Percentiles rank a stretch among this genome's conserved stretches.
phyloP scores from a whole-genome alignment of 2,797 vertebrate genomes.

The Iguana delicatissima region DNA sequence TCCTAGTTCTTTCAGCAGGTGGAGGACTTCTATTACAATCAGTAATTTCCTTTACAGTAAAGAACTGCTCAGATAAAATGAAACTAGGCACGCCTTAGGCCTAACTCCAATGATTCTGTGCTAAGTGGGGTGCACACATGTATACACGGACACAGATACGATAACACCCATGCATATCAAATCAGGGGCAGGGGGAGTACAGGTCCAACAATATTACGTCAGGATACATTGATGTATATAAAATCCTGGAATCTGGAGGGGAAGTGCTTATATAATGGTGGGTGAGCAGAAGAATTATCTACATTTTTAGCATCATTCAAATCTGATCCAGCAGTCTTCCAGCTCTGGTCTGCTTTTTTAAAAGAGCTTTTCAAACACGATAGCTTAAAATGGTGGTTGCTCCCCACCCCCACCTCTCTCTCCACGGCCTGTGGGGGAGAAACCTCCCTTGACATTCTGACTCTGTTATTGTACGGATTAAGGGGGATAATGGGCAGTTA shows the following conservation, averaged over 20 bases:
- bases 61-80: background rate
- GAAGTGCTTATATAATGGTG: too few relatives aligned
- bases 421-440: conserved; percentile 77
- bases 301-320: background rate
- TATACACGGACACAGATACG: background rate
- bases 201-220: background rate
- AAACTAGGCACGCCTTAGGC: background rate
- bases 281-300: background rate
- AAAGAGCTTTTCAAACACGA: conserved; percentile 4
- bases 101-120: background rate
- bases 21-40: background rate
- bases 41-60: background rate
- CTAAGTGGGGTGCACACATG: background rate
- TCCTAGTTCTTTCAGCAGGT: background rate
- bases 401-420: background rate
- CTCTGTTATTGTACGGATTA: conserved; percentile 86
- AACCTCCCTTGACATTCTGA: conserved; percentile 77
- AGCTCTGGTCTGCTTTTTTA: background rate
- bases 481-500: conserved; percentile 85
- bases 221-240: background rate
- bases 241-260: background rate
- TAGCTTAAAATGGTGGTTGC: conserved; percentile 26
- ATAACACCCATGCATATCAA: too few relatives aligned
- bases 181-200: too few relatives aligned
- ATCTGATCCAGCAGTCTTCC: background rate